A percentile compares a stretch with the other conserved stretches of the same genome.
phyloP scores from a whole-genome alignment of 2,797 vertebrate species.

The Paramormyrops hopkinsi region DNA sequence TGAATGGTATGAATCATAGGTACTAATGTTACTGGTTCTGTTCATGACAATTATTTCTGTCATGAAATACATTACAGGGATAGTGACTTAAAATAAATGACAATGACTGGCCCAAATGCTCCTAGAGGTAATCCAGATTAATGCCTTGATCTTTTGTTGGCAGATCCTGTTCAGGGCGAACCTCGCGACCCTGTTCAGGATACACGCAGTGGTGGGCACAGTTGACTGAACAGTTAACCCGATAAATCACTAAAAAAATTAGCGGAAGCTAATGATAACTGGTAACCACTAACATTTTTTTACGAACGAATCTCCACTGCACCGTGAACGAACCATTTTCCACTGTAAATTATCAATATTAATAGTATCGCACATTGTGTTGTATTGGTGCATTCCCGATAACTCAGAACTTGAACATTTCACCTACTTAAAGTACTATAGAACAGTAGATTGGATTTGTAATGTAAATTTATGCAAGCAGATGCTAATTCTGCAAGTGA shows the following conservation, averaged over 20 bases:
- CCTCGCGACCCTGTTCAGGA: neutral
- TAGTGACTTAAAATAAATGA: neutral
- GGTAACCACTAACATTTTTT: neutral
- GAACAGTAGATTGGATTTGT: neutral
- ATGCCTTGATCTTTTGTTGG: neutral
- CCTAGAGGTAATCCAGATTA: neutral
- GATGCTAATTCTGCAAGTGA: neutral
- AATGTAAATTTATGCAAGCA: neutral
- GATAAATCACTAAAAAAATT: neutral
- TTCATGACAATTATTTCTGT: neutral
- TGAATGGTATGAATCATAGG: neutral
- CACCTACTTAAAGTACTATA: neutral
- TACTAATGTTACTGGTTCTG: neutral
- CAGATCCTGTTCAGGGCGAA: neutral
- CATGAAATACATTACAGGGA: neutral
- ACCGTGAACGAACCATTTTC: neutral
- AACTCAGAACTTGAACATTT: neutral
- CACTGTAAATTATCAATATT: neutral
- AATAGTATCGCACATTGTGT: neutral
- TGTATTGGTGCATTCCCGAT: neutral
- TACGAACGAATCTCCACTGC: too few species aligned
- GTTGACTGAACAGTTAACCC: neutral
- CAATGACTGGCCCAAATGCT: neutral
- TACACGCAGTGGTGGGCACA: neutral
- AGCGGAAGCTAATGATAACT: neutral